Conservation (phyloP, 2,888 invertebrate genomes). For the Pristionchus maxplancki region DNA sequence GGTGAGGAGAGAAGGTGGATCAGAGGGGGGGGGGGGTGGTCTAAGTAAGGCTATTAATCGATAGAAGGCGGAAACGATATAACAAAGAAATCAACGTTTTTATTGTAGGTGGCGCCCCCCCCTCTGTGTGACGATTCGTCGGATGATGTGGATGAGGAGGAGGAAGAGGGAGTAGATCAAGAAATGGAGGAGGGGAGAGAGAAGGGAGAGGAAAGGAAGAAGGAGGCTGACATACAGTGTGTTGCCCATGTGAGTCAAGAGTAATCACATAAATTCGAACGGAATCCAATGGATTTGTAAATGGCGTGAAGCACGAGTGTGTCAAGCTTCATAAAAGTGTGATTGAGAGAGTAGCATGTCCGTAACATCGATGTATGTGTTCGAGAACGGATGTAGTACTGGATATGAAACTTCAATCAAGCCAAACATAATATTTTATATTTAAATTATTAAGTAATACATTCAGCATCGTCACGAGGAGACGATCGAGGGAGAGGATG, state of each 20-base stretch:
- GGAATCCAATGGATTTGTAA: neutral
- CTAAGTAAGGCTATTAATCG: too few relatives aligned
- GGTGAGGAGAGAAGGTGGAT: neutral
- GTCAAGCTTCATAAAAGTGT: neutral
- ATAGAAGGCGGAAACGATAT: neutral
- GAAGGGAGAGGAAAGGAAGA: conserved; percentile 15
- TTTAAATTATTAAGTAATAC: neutral
- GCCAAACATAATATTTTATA: neutral
- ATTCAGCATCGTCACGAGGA: conserved; percentile 52
- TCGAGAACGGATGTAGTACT: neutral
- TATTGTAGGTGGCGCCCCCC: neutral
- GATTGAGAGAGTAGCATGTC: neutral
- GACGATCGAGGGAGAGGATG: conserved; percentile 54
- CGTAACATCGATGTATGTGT: neutral
- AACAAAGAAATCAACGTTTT: too few relatives aligned
- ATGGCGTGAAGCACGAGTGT: neutral
- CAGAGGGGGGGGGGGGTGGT: neutral
- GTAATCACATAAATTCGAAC: neutral
- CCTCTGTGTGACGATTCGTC: neutral
- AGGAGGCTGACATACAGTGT: conserved; percentile 31
- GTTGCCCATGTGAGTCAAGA: conserved; percentile 18
- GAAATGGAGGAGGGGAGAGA: neutral
- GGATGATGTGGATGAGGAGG: conserved; percentile 33
- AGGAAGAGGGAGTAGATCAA: conserved; percentile 12
- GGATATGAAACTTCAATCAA: neutral